Conservation (phyloP, 1,140 invertebrate genomes). For the Ditylenchus dipsaci region DNA sequence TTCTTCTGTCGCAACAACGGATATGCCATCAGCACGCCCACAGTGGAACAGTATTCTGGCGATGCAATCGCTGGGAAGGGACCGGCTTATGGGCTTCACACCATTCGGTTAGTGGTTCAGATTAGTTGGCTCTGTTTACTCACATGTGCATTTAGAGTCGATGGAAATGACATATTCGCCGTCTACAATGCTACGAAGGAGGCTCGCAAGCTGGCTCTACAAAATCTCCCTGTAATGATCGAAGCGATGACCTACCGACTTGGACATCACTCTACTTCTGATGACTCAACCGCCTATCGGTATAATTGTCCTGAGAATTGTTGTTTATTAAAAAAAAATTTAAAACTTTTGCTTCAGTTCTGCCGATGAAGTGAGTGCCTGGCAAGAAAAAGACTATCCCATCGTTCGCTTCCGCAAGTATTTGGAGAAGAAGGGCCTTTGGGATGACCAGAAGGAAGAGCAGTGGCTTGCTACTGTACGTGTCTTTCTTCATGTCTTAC, state of each 20-base stretch:
- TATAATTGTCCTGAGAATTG: slow-evolving; percentile 56
- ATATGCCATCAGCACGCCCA: slow-evolving; percentile 94
- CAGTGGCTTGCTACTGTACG: slow-evolving; percentile 65
- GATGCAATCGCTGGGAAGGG: slow-evolving; percentile 70
- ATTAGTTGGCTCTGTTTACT: neutral
- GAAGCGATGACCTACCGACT: slow-evolving; percentile 96
- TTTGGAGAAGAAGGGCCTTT: slow-evolving; percentile 73
- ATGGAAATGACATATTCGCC: slow-evolving; percentile 93
- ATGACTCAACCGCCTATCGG: slow-evolving; percentile 92
- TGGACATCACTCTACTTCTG: slow-evolving; percentile 96
- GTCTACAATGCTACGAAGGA: slow-evolving; percentile 82
- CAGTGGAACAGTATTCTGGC: slow-evolving; percentile 84
- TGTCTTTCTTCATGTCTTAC: neutral
- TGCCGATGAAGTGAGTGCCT: slow-evolving; percentile 66
- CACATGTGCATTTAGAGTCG: slow-evolving; percentile 67
- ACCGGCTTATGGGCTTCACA: slow-evolving; percentile 81
- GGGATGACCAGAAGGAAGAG: slow-evolving; percentile 74
- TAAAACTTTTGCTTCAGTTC: slow-evolving; percentile 13
- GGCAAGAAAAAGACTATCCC: slow-evolving; percentile 77
- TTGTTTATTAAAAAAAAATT: too few species aligned
- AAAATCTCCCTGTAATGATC: slow-evolving; percentile 83
- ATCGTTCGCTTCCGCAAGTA: slow-evolving; percentile 75
- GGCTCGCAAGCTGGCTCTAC: slow-evolving; percentile 74
- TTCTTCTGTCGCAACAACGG: slow-evolving; percentile 84
- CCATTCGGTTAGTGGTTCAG: slow-evolving; percentile 66